Base-by-base conservation (phyloP, 92 coral and sea anemone genomes). In the Ricordea florida region DNA sequence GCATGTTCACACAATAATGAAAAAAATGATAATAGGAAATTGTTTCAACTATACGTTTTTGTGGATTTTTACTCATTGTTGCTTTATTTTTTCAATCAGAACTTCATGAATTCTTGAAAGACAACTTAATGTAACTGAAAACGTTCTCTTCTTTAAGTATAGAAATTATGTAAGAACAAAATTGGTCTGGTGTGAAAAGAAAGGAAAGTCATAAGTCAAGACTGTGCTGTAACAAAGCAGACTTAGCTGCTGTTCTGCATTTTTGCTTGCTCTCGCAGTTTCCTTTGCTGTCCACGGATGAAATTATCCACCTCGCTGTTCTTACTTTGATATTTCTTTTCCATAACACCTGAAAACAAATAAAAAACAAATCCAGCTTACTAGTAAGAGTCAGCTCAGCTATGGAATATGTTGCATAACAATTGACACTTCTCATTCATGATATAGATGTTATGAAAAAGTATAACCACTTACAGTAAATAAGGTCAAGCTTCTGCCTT, bases 241-340 rank as follows among this genome's bases (percentile, higher is more conserved):
- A 42, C 8, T 28, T 29, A 22, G 13, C 51, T 36, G 15, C 2
- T 16, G 22, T 34, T 60, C 4, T 35, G 25, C 23, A 34, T 62
- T 62, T 62, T 20, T 16, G 25, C 18, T 21, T 62, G 45, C 23
- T 36, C 69, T 26, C 50, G 25, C 29, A 62, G 30, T 30, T 62
- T 62, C 24, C 48, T 35, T 23, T 62, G 69, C 51, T 62, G 52
- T 2, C 69, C 69, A 16, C 52, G 41, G 50, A 62, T 62, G 15
- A 41, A 36, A 15, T 62, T 62, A 14, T 62, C 69, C 11, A 62
- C 69, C 15, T 15, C 69, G 3, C 16, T 5, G 21, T 50, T 62
- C 15, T 23, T 9, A 16, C 24, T 36, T 2, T 28, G 0, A 50
- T 35, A 62, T 10, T 32, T 42, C 25, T 62, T 18, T 16, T 62